Evolutionary conservation across 2,797 vertebrate genomes (phyloP), one percentile per base, ranked within the genome.

Genomic region (Cirrhinus molitorella): DNA sequence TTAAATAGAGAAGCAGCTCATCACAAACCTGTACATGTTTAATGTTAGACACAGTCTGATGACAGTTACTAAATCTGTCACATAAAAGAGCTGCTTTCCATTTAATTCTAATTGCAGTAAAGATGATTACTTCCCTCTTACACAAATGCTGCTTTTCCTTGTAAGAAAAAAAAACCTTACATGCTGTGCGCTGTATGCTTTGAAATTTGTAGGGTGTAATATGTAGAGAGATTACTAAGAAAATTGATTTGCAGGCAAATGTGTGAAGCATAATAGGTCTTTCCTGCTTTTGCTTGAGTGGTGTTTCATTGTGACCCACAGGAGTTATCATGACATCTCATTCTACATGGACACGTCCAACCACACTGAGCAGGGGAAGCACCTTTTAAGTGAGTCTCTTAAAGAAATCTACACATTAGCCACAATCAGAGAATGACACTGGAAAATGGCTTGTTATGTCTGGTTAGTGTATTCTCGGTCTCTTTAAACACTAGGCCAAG

Each of bases 311-410:
- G 23, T 85, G 19, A n/a, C 51, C 61, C 86, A 72, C 89, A 96
- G 96, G 94, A 95, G 90, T 70, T 92, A 92, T 45, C 88, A 90
- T 74, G 87, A 95, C 84, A 94, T 95, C 25, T 92, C 94, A 2
- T 96, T 96, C 87, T 88, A 91, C 21, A 91, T 88, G 21, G 91
- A 96, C 70, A 92, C 91, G 86, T 93, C 94, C 83, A 90, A 91
- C 28, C 84, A 93, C 81, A 92, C 94, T 10, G 89, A 93, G 53
- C 86, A 89, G 0, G 93, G 94, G 66, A 93, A 87, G 81, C 91
- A 93, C n/a, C 94, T 96, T 87, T 89, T 96, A n/a, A 88, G 96
- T 96, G 91, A 96, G 95, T 95, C 23, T 67, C 23, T 77, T 37
- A 78, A 80, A 75, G 10, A 16, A 37, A 4, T 74, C 55, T 55